These are phyloP conservation scores for Oedothorax gibbosus DNA, from an alignment of 1,140 invertebrate genomes.

Conservation along the genomic window DNA sequence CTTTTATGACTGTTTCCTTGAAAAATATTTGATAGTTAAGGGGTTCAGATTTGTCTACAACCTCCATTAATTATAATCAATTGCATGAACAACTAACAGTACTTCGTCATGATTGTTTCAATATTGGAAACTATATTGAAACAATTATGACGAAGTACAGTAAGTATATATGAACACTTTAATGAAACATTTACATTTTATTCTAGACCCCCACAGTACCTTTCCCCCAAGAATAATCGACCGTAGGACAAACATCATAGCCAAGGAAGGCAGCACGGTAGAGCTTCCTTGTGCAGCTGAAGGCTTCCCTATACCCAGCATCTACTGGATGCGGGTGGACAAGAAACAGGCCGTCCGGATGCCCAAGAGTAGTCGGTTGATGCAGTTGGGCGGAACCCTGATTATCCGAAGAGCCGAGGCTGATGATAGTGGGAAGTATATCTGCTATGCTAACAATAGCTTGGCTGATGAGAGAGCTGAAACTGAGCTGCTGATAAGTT, in stretches of 20 bases:
- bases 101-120: no score
- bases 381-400: slow-evolving; percentile 57
- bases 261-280: slow-evolving; percentile 65
- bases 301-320: slow-evolving; percentile 64
- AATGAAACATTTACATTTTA: neutral
- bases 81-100: no score
- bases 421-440: slow-evolving; percentile 63
- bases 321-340: slow-evolving; percentile 62
- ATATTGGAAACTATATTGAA: no score
- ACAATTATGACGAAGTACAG: neutral
- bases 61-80: no score
- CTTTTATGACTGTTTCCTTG: no score
- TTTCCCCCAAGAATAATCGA: slow-evolving; percentile 65
- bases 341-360: slow-evolving; percentile 26
- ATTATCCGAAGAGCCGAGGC: slow-evolving; percentile 59
- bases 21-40: no score
- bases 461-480: slow-evolving; percentile 64
- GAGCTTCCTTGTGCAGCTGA: slow-evolving; percentile 69
- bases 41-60: no score
- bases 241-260: slow-evolving; percentile 61
- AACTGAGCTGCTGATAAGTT: slow-evolving; percentile 63
- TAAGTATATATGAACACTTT: neutral
- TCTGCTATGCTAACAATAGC: slow-evolving; percentile 65
- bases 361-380: slow-evolving; percentile 20
- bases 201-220: slow-evolving; percentile 70